These are phyloP conservation scores for Zaprionus nigranus DNA, from an alignment of 1,140 invertebrate genomes.

Conservation along the genomic window DNA sequence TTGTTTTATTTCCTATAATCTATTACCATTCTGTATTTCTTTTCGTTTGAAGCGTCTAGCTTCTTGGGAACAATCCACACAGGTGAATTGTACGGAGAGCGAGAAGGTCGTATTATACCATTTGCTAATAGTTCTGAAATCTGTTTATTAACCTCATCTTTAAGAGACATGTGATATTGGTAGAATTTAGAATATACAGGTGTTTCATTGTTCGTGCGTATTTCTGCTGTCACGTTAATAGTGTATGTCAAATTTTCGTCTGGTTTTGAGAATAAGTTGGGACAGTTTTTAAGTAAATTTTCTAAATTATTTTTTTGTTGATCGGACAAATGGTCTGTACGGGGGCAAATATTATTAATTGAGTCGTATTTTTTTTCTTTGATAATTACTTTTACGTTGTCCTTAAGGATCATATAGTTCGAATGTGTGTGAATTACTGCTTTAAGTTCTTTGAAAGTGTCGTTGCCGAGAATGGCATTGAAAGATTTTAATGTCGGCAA, in stretches of 20 bases:
- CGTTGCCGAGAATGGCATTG: too few species aligned
- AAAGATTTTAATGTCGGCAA: conserved; percentile 4
- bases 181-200: neutral
- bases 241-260: conserved; percentile 1
- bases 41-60: neutral
- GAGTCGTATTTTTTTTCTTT: conserved; percentile 13
- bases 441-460: too few species aligned
- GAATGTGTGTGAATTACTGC: neutral
- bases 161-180: too few species aligned
- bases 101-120: too few species aligned
- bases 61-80: too few species aligned
- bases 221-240: neutral
- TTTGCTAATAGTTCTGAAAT: too few species aligned
- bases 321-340: neutral
- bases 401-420: conserved; percentile 2
- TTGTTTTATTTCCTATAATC: conserved; percentile 46
- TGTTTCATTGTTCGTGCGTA: neutral
- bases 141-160: too few species aligned
- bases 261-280: neutral
- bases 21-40: conserved; percentile 69
- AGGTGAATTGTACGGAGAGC: too few species aligned
- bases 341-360: neutral
- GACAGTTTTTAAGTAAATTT: conserved; percentile 1
- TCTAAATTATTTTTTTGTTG: neutral
- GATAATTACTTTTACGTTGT: conserved; percentile 2